Conservation (phyloP, 2,797 vertebrate genomes). For the Falco biarmicus region DNA sequence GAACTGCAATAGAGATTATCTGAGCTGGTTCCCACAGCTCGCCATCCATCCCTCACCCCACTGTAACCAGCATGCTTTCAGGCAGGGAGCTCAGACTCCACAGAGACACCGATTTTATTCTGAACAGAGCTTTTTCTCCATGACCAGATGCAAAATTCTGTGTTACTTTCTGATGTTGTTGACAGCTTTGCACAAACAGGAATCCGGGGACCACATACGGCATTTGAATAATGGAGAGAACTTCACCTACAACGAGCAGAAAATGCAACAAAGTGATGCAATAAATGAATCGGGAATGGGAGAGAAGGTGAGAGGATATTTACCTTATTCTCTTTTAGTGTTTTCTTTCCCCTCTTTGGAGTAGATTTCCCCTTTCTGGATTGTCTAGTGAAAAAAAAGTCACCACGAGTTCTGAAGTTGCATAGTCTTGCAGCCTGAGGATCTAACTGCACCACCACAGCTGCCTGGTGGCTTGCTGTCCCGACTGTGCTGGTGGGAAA, state of each 20-base stretch:
- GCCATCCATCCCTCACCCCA: neutral
- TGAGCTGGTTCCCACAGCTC: neutral
- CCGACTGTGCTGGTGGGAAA: neutral
- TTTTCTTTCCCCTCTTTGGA: neutral
- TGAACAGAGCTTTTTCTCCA: neutral
- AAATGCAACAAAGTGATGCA: neutral
- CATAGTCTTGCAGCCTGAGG: neutral
- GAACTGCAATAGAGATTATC: neutral
- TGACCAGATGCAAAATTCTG: neutral
- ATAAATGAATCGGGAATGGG: neutral
- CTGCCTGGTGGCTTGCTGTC: neutral
- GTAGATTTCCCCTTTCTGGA: neutral
- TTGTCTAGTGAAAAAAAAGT: neutral
- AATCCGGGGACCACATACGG: fast-evolving
- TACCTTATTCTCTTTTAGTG: neutral
- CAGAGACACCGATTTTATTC: neutral
- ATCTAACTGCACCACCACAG: neutral
- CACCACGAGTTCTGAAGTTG: neutral
- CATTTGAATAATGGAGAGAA: neutral
- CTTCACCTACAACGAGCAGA: neutral
- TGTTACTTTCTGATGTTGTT: neutral
- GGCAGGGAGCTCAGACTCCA: neutral
- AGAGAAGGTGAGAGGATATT: neutral
- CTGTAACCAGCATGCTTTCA: neutral
- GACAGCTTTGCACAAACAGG: neutral